Percentiles rank a stretch among this genome's conserved stretches.
Evolutionary conservation across 2,113 vertebrate genomes (phyloP).

Genomic region (Lophura nycthemera): DNA sequence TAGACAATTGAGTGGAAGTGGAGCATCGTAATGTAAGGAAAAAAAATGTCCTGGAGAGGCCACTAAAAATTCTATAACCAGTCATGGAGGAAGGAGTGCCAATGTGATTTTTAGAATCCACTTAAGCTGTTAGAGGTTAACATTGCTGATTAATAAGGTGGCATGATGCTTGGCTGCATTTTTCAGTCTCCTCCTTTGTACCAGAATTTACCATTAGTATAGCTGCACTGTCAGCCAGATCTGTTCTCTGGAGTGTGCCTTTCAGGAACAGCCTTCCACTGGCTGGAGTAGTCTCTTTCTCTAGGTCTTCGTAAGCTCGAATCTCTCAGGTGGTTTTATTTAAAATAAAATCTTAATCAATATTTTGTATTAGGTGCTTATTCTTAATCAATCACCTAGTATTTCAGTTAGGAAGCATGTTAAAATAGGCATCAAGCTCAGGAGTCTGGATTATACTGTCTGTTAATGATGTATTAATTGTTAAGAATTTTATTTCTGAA

Average conservation of each 20-base stretch:
- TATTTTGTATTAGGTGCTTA: neutral
- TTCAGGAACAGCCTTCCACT: neutral
- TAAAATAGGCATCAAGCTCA: neutral
- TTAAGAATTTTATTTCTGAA: neutral
- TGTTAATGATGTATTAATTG: neutral
- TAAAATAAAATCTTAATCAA: neutral
- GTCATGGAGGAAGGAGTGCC: neutral
- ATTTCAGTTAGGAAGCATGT: neutral
- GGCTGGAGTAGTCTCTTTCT: neutral
- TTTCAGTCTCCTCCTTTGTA: neutral
- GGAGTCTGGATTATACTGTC: neutral
- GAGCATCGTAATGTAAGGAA: neutral
- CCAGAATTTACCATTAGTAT: neutral
- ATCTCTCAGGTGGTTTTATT: neutral
- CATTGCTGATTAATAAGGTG: neutral
- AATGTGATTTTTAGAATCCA: conserved; percentile 4
- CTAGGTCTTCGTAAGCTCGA: neutral
- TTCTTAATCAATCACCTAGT: neutral
- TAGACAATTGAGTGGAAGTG: neutral
- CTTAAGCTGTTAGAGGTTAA: neutral
- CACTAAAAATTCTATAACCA: neutral
- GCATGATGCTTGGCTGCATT: neutral
- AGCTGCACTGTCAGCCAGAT: neutral
- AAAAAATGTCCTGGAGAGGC: neutral
- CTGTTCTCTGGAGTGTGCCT: neutral